Evolutionary conservation across 1,140 invertebrate genomes (phyloP), one percentile per base, ranked within the genome.

Genomic region (Euwallacea similis): DNA sequence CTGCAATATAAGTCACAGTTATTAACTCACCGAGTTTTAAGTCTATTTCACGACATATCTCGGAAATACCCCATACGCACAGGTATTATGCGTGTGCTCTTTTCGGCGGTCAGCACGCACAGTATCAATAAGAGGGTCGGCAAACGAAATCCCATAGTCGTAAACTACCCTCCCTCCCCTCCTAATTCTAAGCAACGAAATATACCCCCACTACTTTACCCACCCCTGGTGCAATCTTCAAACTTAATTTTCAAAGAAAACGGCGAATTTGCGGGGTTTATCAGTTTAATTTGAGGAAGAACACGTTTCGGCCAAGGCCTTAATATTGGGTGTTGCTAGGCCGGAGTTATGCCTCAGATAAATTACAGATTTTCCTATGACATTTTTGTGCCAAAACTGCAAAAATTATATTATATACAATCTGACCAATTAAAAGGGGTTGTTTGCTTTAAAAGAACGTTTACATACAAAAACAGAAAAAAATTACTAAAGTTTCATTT

Each of bases 101-200:
- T 43, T 42, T 33, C 42, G 64, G 16, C 61, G 58, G 63, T 72
- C 64, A 72, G 54, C 58, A 72, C 56, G 61, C 55, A 66, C 70
- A 61, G 63, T 72, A 66, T 66, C 63, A 72, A 59, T 72, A 66
- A 72, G 64, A 72, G 70, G 54, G 54, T 42, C 70, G 70, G 66
- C 64, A 66, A 71, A 62, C 55, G 53, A 55, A 71, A 66, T 72
- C 70, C 70, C 42, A 66, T 63, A 46, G 50, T 60, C 58, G 41
- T 54, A 71, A 72, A 71, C 69, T 65, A 65, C 69, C 61, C 69
- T 50, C 59, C 60, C 47, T 42, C 43, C 53, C 55, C 58, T 72
- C 7, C 41, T 10, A 6, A 67, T 53, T 62, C 64, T 42, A 61
- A 54, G 21, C 70, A 61, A 41, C 42, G 66, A 68, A 68, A 68